A percentile compares a stretch with the other conserved stretches of the same genome.
Conservation (phyloP, 2,888 invertebrate genomes). For the Listrodromus nycthemerus region DNA sequence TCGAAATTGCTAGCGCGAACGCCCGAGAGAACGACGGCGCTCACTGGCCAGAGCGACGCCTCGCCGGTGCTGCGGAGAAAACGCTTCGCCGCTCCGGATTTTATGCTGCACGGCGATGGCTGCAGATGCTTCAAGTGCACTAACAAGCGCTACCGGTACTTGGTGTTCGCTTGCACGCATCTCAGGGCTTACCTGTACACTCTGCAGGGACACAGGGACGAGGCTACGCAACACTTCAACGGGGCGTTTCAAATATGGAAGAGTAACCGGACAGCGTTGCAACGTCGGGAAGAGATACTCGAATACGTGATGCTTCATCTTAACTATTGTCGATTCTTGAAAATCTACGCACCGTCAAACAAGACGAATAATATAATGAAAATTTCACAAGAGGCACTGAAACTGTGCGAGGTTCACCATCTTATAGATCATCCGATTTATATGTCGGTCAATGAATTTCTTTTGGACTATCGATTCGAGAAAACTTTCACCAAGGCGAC, state of each 20-base stretch:
- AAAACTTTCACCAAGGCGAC: conserved; percentile 45
- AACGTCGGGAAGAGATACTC: conserved; percentile 70
- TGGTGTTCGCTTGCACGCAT: conserved; percentile 76
- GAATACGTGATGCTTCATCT: conserved; percentile 77
- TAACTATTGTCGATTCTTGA: conserved; percentile 76
- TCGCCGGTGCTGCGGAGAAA: conserved; percentile 78
- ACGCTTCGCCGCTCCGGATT: conserved; percentile 75
- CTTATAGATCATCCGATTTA: conserved; percentile 76
- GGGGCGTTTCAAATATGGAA: conserved; percentile 77
- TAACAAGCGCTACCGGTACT: conserved; percentile 76
- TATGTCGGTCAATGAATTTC: conserved; percentile 71
- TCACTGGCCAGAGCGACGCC: conserved; percentile 69
- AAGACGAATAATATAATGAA: conserved; percentile 52
- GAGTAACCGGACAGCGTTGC: conserved; percentile 65
- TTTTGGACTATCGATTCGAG: conserved; percentile 71
- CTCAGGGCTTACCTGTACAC: conserved; percentile 80
- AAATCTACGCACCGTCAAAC: conserved; percentile 62
- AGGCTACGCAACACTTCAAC: conserved; percentile 77
- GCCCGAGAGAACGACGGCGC: conserved; percentile 43
- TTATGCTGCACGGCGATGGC: conserved; percentile 72
- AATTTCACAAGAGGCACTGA: conserved; percentile 71
- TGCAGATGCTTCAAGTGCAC: conserved; percentile 80
- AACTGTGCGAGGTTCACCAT: conserved; percentile 72
- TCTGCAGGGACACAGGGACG: conserved; percentile 68
- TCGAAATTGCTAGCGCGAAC: conserved; percentile 12